A percentile compares a stretch with the other conserved stretches of the same genome.
Conservation (phyloP, 1,140 invertebrate genomes). For the Probaryconus sp. region DNA sequence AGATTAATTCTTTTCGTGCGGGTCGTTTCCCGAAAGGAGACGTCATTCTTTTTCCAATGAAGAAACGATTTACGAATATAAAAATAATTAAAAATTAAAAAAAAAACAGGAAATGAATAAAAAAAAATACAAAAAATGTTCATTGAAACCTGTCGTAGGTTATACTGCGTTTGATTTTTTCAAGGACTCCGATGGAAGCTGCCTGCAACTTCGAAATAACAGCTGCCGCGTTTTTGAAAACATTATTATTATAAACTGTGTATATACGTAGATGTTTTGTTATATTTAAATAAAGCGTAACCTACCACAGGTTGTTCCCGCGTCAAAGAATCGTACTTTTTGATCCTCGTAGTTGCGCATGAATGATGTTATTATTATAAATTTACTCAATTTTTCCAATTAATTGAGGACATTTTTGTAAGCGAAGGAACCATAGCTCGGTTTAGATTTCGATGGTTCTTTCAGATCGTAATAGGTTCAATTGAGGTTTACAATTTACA, state of each 20-base stretch:
- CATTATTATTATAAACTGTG: too few relatives aligned
- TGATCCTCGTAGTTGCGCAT: constrained; percentile 25
- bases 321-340: constrained; percentile 13
- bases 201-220: neutral
- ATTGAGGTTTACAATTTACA: too few relatives aligned
- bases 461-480: too few relatives aligned
- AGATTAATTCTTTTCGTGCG: too few relatives aligned
- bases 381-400: constrained; percentile 19
- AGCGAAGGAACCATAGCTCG: too few relatives aligned
- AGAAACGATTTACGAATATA: constrained; percentile 15
- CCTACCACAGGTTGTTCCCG: constrained; percentile 22
- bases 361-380: constrained; percentile 15
- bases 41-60: constrained; percentile 17
- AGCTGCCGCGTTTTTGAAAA: constrained; percentile 18
- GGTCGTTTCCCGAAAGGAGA: constrained; percentile 25
- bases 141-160: constrained; percentile 30
- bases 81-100: too few relatives aligned
- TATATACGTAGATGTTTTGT: constrained; percentile 29
- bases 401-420: constrained; percentile 1
- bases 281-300: constrained; percentile 7
- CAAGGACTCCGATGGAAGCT: neutral
- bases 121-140: constrained; percentile 15
- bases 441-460: too few relatives aligned
- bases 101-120: too few relatives aligned
- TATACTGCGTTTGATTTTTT: constrained; percentile 2